These are phyloP conservation scores for Girardinichthys multiradiatus DNA, from an alignment of 2,113 vertebrate genomes.

Conservation along the genomic window DNA sequence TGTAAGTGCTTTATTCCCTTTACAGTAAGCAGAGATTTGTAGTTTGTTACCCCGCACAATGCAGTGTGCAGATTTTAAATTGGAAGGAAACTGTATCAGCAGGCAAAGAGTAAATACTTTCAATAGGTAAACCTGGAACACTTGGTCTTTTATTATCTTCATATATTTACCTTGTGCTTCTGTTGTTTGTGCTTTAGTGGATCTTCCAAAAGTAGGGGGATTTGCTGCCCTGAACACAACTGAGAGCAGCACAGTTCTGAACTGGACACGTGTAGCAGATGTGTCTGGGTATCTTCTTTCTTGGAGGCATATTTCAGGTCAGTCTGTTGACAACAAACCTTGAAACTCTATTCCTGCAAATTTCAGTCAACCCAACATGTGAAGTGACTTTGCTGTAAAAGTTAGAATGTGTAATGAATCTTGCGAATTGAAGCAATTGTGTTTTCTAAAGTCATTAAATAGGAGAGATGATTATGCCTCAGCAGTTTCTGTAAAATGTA, in stretches of 20 bases:
- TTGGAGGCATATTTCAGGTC: constrained; percentile 88
- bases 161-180: background rate
- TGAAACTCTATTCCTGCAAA: background rate
- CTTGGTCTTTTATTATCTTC: background rate
- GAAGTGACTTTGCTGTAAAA: too few species aligned
- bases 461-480: background rate
- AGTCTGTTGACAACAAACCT: background rate
- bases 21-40: background rate
- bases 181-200: constrained; percentile 69
- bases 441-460: too few species aligned
- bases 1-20: constrained; percentile 75
- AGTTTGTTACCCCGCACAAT: background rate
- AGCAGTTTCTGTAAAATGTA: background rate
- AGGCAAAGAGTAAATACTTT: background rate
- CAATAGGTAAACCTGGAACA: background rate
- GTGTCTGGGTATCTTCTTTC: constrained; percentile 81
- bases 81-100: background rate
- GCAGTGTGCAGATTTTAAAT: background rate
- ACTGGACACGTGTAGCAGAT: constrained; percentile 80
- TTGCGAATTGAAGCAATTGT: too few species aligned
- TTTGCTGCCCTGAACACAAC: constrained; percentile 77
- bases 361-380: background rate
- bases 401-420: too few species aligned
- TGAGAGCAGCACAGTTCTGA: constrained; percentile 77
- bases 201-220: constrained; percentile 82